A percentile compares a stretch with the other conserved stretches of the same genome.
phyloP scores from a whole-genome alignment of 2,888 invertebrate genomes.

The Deilephila porcellus region DNA sequence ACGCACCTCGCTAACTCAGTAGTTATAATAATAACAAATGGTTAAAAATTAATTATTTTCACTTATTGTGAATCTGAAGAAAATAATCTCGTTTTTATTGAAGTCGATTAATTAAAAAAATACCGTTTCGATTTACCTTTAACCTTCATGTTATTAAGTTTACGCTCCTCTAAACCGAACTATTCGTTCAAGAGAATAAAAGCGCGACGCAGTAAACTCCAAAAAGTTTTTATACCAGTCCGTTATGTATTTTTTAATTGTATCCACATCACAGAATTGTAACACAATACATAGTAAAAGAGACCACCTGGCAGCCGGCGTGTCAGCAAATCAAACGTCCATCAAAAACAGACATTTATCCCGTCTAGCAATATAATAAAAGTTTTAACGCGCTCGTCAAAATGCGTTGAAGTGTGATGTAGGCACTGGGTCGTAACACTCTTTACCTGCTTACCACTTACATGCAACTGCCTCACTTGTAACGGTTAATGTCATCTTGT shows the following conservation, averaged over 20 bases:
- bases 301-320: conserved; percentile 64
- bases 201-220: neutral
- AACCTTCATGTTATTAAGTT: neutral
- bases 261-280: conserved; percentile 43
- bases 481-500: conserved; percentile 27
- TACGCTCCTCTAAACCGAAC: neutral
- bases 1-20: too few species aligned
- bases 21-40: too few species aligned
- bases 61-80: too few species aligned
- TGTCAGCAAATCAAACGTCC: conserved; percentile 60
- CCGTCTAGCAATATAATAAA: conserved; percentile 66
- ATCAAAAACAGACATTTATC: conserved; percentile 60
- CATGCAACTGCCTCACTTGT: conserved; percentile 23
- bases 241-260: conserved; percentile 28
- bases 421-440: conserved; percentile 33
- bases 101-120: too few species aligned
- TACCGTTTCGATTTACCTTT: too few species aligned
- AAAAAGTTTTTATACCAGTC: conserved; percentile 9
- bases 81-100: too few species aligned
- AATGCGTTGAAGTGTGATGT: conserved; percentile 58
- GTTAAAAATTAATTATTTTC: too few species aligned
- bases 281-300: conserved; percentile 43
- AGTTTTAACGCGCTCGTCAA: conserved; percentile 67
- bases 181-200: neutral
- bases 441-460: conserved; percentile 25